These are phyloP conservation scores for Meloidogyne exigua DNA, from an alignment of 1,140 invertebrate species.

Conservation along the genomic window DNA sequence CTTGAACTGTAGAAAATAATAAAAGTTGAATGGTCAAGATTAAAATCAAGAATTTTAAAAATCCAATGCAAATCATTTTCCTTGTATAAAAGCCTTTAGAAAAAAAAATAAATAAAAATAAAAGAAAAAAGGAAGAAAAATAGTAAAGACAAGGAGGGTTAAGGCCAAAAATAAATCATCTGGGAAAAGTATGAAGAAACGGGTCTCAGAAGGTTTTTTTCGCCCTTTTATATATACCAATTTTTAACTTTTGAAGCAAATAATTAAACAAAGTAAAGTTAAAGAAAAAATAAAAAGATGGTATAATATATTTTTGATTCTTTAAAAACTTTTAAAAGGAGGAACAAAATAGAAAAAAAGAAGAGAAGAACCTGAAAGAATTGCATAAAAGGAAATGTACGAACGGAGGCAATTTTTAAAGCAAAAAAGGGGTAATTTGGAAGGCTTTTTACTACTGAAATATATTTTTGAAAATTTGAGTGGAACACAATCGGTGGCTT, in stretches of 20 bases:
- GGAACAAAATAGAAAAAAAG: too few species aligned
- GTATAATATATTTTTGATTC: background rate
- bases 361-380: background rate
- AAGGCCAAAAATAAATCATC: background rate
- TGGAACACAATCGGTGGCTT: background rate
- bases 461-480: background rate
- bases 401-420: background rate
- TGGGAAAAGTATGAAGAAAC: background rate
- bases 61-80: background rate
- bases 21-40: constrained; percentile 1
- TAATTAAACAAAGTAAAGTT: background rate
- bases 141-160: background rate
- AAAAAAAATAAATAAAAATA: constrained; percentile 1
- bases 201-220: background rate
- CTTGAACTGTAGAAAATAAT: background rate
- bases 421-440: background rate
- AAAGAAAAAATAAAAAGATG: background rate
- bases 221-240: background rate
- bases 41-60: background rate
- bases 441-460: too few species aligned
- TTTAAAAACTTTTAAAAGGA: too few species aligned
- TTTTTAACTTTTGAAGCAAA: background rate
- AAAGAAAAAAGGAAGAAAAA: background rate
- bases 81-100: background rate
- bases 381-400: background rate